phyloP scores from a whole-genome alignment of 2,888 invertebrate genomes.

The Colletes collaris region DNA sequence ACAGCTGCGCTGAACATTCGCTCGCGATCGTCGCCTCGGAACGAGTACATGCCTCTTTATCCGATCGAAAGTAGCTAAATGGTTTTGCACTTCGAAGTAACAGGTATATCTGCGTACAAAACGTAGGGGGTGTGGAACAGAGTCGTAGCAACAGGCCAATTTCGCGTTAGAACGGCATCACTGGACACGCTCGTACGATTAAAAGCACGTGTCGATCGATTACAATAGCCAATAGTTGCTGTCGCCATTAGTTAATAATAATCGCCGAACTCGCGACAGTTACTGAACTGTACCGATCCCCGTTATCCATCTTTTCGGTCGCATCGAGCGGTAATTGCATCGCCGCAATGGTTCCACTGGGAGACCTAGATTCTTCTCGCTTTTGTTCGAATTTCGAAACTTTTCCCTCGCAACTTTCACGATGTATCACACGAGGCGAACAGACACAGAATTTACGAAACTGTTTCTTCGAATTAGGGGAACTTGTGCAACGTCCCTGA shows the following conservation, averaged over 20 bases:
- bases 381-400: no score
- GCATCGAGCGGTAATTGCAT: neutral
- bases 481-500: no score
- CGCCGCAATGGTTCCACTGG: no score
- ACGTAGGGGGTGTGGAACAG: constrained; percentile 20
- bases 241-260: no score
- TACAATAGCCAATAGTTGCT: neutral
- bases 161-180: constrained; percentile 37
- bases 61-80: constrained; percentile 41
- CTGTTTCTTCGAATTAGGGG: no score
- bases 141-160: constrained; percentile 53
- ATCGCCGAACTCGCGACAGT: no score
- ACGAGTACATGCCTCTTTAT: neutral
- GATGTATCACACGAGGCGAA: no score
- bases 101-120: constrained; percentile 30
- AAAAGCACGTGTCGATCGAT: constrained; percentile 20
- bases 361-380: no score
- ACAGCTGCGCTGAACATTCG: constrained; percentile 1
- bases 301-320: no score
- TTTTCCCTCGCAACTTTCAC: no score
- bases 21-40: neutral
- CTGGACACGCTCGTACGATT: constrained; percentile 33
- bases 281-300: no score
- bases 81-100: constrained; percentile 25
- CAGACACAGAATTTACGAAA: no score